Percentiles rank a stretch among this genome's conserved stretches.
These are phyloP conservation scores for Tetranychus piercei DNA, from an alignment of 2,888 invertebrate genomes.

Conservation along the genomic window DNA sequence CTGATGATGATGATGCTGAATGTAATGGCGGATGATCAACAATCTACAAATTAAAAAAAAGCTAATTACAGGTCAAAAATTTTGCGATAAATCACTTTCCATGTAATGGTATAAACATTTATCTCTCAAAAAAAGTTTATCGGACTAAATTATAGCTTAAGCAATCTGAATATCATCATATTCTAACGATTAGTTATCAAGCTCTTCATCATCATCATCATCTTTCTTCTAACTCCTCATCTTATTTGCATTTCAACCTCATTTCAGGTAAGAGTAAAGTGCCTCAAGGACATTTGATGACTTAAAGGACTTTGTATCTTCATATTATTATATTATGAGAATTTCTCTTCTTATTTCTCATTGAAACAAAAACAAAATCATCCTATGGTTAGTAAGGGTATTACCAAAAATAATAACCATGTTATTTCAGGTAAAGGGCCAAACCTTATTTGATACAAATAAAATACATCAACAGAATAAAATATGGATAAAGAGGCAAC, in stretches of 20 bases:
- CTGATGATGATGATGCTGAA: neutral
- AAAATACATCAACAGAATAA: neutral
- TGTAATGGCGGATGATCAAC: neutral
- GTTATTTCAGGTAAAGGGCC: neutral
- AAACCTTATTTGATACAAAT: neutral
- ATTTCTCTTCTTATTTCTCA: neutral
- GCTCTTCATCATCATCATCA: neutral
- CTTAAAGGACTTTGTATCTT: neutral
- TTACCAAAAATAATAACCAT: neutral
- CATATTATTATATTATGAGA: neutral
- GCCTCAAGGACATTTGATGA: conserved; percentile 1
- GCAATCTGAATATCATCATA: neutral
- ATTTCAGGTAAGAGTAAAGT: neutral
- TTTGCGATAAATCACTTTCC: neutral
- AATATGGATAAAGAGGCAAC: neutral
- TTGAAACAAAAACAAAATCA: neutral
- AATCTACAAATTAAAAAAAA: neutral
- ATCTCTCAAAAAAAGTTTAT: neutral
- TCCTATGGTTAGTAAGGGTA: neutral
- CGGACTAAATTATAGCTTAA: neutral
- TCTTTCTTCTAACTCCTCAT: neutral
- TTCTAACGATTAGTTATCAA: conserved; percentile 1
- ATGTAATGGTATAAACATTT: neutral
- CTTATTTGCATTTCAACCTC: conserved; percentile 1
- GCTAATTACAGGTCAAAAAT: no score